These are phyloP conservation scores for Ptychoptera albimana DNA, from an alignment of 2,888 invertebrate genomes.

Conservation along the genomic window DNA sequence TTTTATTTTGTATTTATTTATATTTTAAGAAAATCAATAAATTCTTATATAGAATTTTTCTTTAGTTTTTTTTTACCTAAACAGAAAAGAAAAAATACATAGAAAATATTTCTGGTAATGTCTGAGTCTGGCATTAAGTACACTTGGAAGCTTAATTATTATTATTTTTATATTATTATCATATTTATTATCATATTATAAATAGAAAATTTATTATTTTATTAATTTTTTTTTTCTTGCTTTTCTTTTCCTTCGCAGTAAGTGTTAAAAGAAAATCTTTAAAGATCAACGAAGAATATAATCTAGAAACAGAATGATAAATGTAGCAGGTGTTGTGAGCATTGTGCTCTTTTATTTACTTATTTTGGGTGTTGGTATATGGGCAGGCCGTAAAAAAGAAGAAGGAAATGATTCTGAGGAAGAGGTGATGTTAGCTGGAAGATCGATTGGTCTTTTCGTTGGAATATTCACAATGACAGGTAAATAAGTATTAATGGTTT, in stretches of 20 bases:
- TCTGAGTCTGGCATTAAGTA: no score
- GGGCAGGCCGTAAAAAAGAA: slow-evolving; percentile 91
- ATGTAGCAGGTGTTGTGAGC: slow-evolving; percentile 82
- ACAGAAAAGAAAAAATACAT: no score
- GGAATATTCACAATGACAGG: slow-evolving; percentile 99
- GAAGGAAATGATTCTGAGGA: slow-evolving; percentile 81
- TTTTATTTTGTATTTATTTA: no score
- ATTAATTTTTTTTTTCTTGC: background rate
- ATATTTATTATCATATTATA: no score
- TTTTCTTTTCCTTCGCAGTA: background rate
- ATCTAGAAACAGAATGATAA: slow-evolving; percentile 49
- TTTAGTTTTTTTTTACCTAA: no score
- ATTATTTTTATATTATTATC: no score
- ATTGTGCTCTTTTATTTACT: slow-evolving; percentile 92
- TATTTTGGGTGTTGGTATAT: slow-evolving; percentile 90
- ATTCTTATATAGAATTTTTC: no score
- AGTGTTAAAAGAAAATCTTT: background rate
- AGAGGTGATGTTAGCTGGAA: slow-evolving; percentile 96
- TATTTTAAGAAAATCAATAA: no score
- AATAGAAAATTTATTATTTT: background rate
- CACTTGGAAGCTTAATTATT: no score
- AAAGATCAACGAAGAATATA: background rate
- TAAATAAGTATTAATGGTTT: slow-evolving; percentile 24
- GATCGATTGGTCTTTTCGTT: slow-evolving; percentile 92
- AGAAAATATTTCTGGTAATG: no score